A percentile compares a stretch with the other conserved stretches of the same genome.
Conservation (phyloP, 1,140 invertebrate species). For the Sminthurinus signatus region DNA sequence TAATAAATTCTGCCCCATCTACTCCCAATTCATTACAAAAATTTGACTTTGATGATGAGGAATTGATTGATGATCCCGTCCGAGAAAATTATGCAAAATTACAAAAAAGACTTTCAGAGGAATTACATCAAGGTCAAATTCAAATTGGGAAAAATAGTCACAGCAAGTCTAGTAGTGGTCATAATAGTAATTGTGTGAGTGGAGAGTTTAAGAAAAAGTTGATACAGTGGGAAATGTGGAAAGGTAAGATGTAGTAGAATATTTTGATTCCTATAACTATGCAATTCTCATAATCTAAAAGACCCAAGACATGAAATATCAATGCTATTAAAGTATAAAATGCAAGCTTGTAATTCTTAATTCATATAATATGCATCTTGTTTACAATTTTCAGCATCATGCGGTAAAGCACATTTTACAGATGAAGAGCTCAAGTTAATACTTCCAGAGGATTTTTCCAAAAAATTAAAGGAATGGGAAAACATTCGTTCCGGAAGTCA, state of each 20-base stretch:
- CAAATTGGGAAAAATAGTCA: background rate
- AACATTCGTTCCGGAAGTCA: constrained; percentile 48
- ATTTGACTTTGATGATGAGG: constrained; percentile 29
- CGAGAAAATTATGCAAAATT: constrained; percentile 50
- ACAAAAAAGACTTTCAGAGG: constrained; percentile 31
- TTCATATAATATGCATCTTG: too few species aligned
- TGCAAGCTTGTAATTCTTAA: too few species aligned
- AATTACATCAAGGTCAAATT: constrained; percentile 25
- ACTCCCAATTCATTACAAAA: constrained; percentile 12
- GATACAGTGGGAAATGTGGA: constrained; percentile 75
- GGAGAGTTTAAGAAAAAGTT: constrained; percentile 73
- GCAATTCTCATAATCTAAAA: too few species aligned
- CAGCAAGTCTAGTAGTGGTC: background rate
- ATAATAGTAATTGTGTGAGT: constrained; percentile 5
- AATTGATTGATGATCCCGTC: constrained; percentile 47
- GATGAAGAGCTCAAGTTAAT: constrained; percentile 58
- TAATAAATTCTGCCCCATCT: constrained; percentile 17
- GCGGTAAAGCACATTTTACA: constrained; percentile 38
- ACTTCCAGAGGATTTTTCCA: constrained; percentile 62
- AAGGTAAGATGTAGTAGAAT: too few species aligned
- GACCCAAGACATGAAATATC: too few species aligned
- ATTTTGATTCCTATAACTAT: too few species aligned
- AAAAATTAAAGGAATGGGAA: constrained; percentile 67
- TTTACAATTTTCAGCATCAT: too few species aligned
- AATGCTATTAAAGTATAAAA: too few species aligned